Conservation (phyloP, 2,113 vertebrate species). For the Noctilio leporinus region DNA sequence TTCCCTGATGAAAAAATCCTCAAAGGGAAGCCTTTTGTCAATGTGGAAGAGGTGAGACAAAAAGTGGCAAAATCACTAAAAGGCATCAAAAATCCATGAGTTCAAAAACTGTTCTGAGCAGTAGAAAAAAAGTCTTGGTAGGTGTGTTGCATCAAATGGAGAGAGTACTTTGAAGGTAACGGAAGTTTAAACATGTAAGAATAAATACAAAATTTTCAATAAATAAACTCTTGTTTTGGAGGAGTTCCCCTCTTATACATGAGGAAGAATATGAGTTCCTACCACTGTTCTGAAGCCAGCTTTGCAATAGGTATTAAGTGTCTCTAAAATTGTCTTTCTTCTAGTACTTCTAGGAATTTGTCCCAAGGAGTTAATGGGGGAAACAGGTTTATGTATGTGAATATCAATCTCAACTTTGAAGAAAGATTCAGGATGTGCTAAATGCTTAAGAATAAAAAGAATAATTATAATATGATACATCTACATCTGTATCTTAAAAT, state of each 20-base stretch:
- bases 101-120: too few relatives aligned
- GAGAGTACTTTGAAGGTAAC: too few relatives aligned
- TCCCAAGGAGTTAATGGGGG: slow-evolving; percentile 1
- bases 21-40: too few relatives aligned
- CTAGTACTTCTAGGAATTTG: slow-evolving; percentile 15
- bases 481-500: background rate
- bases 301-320: background rate
- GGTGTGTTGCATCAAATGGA: too few relatives aligned
- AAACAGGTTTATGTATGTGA: slow-evolving; percentile 19
- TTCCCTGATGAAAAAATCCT: too few relatives aligned
- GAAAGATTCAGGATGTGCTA: slow-evolving; percentile 13
- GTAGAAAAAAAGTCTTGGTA: too few relatives aligned
- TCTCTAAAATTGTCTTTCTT: background rate
- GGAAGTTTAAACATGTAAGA: too few relatives aligned
- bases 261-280: background rate
- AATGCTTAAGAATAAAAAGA: slow-evolving; percentile 11
- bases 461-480: background rate
- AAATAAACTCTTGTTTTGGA: too few relatives aligned
- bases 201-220: too few relatives aligned
- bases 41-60: too few relatives aligned
- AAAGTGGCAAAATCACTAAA: too few relatives aligned
- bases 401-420: slow-evolving; percentile 29
- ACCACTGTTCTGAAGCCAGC: background rate
- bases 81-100: too few relatives aligned
- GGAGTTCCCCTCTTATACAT: background rate